Conservation (phyloP, 2,113 vertebrate species). For the Vireo altiloquus region DNA sequence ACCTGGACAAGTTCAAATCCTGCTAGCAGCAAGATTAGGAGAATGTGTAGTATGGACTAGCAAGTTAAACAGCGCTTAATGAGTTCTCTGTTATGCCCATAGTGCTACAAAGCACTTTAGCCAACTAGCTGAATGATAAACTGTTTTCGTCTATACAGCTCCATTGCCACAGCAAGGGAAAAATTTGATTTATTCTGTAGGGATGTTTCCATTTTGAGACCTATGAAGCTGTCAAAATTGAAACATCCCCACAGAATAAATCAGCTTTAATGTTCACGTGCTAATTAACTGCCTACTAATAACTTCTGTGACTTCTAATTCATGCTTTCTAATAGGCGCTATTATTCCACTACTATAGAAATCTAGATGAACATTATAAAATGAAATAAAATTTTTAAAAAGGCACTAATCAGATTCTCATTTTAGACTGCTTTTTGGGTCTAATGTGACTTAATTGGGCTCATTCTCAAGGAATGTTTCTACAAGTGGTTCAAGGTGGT, state of each 20-base stretch:
- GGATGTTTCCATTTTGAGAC: background rate
- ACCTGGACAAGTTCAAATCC: background rate
- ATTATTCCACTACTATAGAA: background rate
- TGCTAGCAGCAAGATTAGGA: background rate
- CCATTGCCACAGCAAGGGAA: background rate
- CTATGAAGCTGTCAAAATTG: background rate
- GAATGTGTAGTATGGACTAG: background rate
- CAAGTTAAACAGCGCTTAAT: background rate
- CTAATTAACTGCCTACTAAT: background rate
- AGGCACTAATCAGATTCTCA: background rate
- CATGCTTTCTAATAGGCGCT: background rate
- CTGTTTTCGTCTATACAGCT: background rate
- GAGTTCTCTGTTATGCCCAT: background rate
- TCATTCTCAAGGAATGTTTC: background rate
- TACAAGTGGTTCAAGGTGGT: background rate
- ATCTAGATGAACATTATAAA: background rate
- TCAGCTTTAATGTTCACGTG: background rate
- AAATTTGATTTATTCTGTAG: background rate
- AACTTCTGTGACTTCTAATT: background rate
- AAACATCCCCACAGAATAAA: background rate
- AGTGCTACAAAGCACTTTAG: background rate
- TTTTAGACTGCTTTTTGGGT: background rate
- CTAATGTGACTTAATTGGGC: background rate
- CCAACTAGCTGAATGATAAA: background rate
- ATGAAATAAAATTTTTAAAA: background rate